A percentile compares a stretch with the other conserved stretches of the same genome.
Conservation (phyloP, 2,797 vertebrate species). For the Macroramphosus scolopax region DNA sequence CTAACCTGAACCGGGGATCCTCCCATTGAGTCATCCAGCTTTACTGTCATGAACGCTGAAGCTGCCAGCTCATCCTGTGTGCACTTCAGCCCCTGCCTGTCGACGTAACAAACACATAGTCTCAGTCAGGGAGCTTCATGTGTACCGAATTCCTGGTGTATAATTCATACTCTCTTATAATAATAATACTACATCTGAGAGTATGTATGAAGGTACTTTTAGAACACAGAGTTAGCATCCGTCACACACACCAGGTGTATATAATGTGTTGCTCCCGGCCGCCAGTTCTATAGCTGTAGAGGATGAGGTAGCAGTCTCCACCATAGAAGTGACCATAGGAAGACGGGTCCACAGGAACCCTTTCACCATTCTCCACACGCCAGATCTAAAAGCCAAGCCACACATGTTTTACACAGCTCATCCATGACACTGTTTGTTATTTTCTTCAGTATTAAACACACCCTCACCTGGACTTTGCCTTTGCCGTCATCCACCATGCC, state of each 20-base stretch:
- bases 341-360: constrained; percentile 64
- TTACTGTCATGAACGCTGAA: constrained; percentile 79
- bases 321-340: constrained; percentile 79
- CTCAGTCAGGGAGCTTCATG: neutral
- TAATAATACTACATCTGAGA: too few relatives aligned
- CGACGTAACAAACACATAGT: constrained; percentile 31
- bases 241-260: constrained; percentile 77
- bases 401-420: neutral
- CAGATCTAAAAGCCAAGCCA: constrained; percentile 70
- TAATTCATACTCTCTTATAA: neutral
- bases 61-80: constrained; percentile 78
- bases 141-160: too few relatives aligned
- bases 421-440: too few relatives aligned
- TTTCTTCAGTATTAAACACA: neutral
- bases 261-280: constrained; percentile 76
- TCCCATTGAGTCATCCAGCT: constrained; percentile 80
- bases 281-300: constrained; percentile 76
- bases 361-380: constrained; percentile 72
- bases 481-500: constrained; percentile 83
- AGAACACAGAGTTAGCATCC: neutral
- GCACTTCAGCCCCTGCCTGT: constrained; percentile 82
- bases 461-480: constrained; percentile 75
- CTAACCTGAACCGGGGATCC: constrained; percentile 81
- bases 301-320: constrained; percentile 84
- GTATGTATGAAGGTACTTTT: neutral